phyloP scores from a whole-genome alignment of 1,140 invertebrate genomes.

The Bombus superbus region DNA sequence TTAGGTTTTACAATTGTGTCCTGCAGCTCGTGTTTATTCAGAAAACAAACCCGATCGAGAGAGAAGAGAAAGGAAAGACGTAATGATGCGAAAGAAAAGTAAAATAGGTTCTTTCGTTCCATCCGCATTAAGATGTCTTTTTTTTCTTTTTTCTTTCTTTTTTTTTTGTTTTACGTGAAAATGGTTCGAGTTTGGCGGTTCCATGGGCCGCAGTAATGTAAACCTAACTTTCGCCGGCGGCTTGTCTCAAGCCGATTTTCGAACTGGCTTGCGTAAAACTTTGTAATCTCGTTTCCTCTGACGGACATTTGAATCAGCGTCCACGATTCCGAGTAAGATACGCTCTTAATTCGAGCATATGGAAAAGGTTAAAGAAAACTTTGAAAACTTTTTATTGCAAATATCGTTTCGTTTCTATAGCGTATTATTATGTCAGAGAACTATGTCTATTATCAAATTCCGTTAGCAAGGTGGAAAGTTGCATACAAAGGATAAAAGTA shows the following conservation, averaged over 20 bases:
- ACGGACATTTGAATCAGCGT: background rate
- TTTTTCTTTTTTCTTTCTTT: no score
- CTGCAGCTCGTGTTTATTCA: background rate
- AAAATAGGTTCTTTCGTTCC: background rate
- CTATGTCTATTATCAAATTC: background rate
- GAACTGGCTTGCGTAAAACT: background rate
- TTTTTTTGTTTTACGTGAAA: no score
- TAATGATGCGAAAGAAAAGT: background rate
- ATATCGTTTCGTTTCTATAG: no score
- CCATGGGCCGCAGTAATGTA: background rate
- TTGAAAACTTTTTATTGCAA: background rate
- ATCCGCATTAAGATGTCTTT: background rate
- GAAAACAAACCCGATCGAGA: no score
- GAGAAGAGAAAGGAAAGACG: background rate
- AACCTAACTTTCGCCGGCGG: background rate
- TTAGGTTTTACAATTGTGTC: background rate
- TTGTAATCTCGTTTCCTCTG: constrained; percentile 5
- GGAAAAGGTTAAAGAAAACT: background rate
- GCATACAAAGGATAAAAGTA: background rate
- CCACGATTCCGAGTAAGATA: background rate
- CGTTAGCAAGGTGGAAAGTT: background rate
- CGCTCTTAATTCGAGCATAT: background rate
- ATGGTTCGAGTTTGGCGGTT: background rate
- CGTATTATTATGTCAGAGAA: background rate
- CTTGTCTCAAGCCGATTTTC: constrained; percentile 7